Evolutionary conservation across 2,888 invertebrate genomes (phyloP), one percentile per base, ranked within the genome.

Genomic region (Oasisia sp.): DNA sequence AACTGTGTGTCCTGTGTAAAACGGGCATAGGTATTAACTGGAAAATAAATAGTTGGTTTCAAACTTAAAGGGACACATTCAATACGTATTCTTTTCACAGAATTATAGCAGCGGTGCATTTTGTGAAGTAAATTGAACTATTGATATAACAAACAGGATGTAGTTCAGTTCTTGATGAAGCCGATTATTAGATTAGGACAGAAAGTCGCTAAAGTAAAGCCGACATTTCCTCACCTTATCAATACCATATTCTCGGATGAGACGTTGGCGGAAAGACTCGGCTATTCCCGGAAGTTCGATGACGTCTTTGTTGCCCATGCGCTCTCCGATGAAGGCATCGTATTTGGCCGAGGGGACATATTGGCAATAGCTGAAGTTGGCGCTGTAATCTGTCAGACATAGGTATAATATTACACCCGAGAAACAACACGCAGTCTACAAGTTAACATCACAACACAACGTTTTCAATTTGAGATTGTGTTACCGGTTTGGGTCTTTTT

Each of bases 221-320:
- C 5, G n/a, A 74, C 19, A 27, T 5, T 27, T 19, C 74, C 74
- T 74, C 74, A 74, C 74, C 74, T 74, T 74, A 19, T 74, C 74
- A 19, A 74, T 74, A n/a, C 74, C 74, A n/a, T 74, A n/a, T 27
- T 74, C n/a, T n/a, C n/a, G 27, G 27, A 74, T 74, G 74, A 74
- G 74, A 74, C 74, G 74, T 74, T 27, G 74, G n/a, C 74, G 74
- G n/a, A 74, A 74, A 7, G 74, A 27, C 74, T 14, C 19, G 74
- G 74, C 74, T 19, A 74, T 74, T 74, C 74, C 74, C 74, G 74
- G 74, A 74, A 74, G 74, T 74, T 19, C 74, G 74, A 74, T n/a
- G 74, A 74, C 74, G 27, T 74, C 74, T 74, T 74, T 74, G 74
- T 27, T n/a, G 74, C 74, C 74, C 19, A 74, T 74, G 74, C 74